These are phyloP conservation scores for Falco peregrinus DNA, from an alignment of 2,797 vertebrate species.

Conservation along the genomic window DNA sequence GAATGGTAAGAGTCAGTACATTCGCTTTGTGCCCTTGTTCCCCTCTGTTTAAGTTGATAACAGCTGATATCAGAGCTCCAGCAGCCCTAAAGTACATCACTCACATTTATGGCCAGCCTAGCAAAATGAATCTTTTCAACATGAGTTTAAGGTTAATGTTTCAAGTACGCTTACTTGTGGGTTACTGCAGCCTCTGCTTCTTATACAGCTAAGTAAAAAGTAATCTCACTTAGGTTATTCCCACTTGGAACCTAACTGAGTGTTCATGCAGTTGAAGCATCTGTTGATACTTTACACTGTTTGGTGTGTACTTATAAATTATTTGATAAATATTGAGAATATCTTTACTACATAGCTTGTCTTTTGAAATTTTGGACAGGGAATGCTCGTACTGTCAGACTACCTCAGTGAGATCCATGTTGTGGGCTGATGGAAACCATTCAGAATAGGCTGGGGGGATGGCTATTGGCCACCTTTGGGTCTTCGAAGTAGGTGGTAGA, in stretches of 20 bases:
- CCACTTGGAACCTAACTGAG: neutral
- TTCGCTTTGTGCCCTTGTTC: neutral
- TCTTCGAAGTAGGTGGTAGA: neutral
- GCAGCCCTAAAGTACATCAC: neutral
- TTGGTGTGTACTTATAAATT: neutral
- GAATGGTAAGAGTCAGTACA: neutral
- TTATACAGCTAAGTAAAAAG: neutral
- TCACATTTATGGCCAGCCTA: neutral
- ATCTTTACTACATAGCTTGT: neutral
- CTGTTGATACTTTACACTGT: neutral
- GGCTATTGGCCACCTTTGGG: neutral
- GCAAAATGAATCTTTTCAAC: neutral
- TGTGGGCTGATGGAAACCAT: neutral
- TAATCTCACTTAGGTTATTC: neutral
- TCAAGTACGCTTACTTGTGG: fast-evolving
- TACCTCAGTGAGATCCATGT: neutral
- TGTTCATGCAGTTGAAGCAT: neutral
- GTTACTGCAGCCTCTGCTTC: neutral
- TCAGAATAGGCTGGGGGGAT: neutral
- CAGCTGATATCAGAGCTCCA: neutral
- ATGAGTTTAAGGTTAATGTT: neutral
- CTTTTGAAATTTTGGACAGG: neutral
- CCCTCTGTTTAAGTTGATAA: neutral
- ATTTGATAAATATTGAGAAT: neutral
- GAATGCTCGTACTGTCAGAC: neutral